Conservation (phyloP, 2,888 invertebrate species). For the Meteorus cinctellus region DNA sequence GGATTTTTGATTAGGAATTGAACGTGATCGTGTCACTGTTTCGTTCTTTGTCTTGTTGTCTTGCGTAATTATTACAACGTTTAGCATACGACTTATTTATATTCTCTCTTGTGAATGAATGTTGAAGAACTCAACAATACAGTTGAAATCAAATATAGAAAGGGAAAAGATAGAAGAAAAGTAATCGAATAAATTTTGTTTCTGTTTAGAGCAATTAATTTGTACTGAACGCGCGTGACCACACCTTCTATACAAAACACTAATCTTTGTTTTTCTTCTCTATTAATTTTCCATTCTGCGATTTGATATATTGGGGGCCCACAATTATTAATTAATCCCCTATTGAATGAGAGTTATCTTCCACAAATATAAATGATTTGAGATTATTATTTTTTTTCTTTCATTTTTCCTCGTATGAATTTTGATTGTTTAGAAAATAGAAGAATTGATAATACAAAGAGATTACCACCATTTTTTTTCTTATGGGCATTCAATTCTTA, state of each 20-base stretch:
- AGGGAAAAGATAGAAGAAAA: not conserved
- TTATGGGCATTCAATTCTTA: not conserved
- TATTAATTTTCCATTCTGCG: not conserved
- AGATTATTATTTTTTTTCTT: not conserved
- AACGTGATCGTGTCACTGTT: slow-evolving; percentile 41
- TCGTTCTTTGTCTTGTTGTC: slow-evolving; percentile 18
- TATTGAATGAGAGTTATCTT: not conserved
- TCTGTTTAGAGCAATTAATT: not conserved
- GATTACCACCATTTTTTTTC: not conserved
- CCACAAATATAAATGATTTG: not conserved
- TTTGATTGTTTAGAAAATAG: slow-evolving; percentile 8
- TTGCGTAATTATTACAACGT: slow-evolving; percentile 28
- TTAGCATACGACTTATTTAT: slow-evolving; percentile 36
- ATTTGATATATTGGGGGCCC: not conserved
- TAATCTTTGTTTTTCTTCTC: slow-evolving; percentile 12
- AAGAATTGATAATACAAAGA: slow-evolving; percentile 3
- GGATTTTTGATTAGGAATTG: slow-evolving; percentile 67
- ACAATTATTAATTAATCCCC: not conserved
- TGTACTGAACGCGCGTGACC: not conserved
- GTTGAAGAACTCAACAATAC: not conserved
- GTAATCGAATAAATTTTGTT: slow-evolving; percentile 1
- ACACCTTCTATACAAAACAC: slow-evolving; percentile 42
- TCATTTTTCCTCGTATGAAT: not conserved
- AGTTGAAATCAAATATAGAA: not conserved
- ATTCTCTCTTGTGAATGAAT: not conserved